Evolutionary conservation across 2,113 vertebrate species (phyloP), one percentile per base, ranked within the genome.

Genomic region (Gymnarchus niloticus): DNA sequence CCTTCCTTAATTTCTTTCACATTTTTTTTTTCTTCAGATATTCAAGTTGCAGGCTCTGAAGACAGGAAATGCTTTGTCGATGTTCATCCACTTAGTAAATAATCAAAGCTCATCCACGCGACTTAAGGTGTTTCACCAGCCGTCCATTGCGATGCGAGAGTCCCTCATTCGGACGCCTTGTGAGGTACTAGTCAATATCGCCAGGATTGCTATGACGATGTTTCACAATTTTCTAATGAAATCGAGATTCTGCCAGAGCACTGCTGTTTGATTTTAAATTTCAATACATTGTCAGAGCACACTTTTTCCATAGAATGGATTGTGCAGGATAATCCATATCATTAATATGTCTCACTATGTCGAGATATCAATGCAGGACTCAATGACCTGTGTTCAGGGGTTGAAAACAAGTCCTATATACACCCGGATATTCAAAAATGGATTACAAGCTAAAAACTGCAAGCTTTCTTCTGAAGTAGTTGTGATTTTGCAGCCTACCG

Each of bases 211-310:
- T 81, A 56, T 85, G 83, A 81, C 4, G 0, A 52, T 87, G 65
- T 81, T 81, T 87, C 83, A 85, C 85, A 87, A 85, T 84, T 87
- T 85, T 87, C 59, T 54, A 73, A 83, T 87, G 81, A 87, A 83
- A 87, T 69, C 10, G 69, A 83, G 41, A 76, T 52, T 87, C 85
- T 33, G 83, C 52, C 52, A 19, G 52, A 65, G 81, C 3, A 28
- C 44, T 85, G 54, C 25, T 37, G 33, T 19, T 69, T 73, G 65
- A 73, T 73, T 28, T 41, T 73, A n/a, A n/a, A n/a, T n/a, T n/a
- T n/a, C n/a, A n/a, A n/a, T n/a, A n/a, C n/a, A n/a, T 73, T 37
- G 12, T 73, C 65, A 37, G 65, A 6, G 28, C 33, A 73, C 59
- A 33, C 52, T 54, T 54, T 52, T 54, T 54, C 52, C 52, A 54